Evolutionary conservation across 2,797 vertebrate genomes (phyloP), one percentile per base, ranked within the genome.

Genomic region (Alosa sapidissima): DNA sequence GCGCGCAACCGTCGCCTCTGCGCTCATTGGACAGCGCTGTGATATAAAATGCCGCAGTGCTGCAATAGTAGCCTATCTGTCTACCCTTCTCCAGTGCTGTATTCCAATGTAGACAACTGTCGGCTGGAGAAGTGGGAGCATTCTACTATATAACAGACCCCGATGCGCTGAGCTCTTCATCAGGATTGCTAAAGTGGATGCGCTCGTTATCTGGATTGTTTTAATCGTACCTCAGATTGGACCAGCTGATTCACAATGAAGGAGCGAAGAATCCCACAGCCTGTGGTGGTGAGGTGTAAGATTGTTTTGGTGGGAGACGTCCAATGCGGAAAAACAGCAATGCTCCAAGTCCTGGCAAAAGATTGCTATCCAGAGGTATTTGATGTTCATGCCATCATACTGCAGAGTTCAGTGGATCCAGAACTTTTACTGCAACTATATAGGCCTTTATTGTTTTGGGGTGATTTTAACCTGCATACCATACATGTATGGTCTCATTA

Each of bases 301-400:
- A 94, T 99, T 21, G 97, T 99, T 55, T 92, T 99, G 91, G 97
- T 99, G 51, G 98, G 98, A 33, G 97, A 98, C 81, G 97, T 99
- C 87, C 98, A 99, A 92, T 98, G 97, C 90, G 97, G 98, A 91
- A 98, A 99, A 95, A 99, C 97, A 0, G 97, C 98, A 81, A 98
- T 98, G 98, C 93, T 99, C 90, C 98, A 98, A 91, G 97, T 98
- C 87, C 83, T 99, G 90, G 97, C 97, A 0, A 99, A 98, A 91
- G 98, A 99, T 91, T 98, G 97, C 91, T 99, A 98, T 82, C 98
- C 98, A 0, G 98, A 99, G 98, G 98, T 98, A 95, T 91, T 95
- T 86, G 47, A 16, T 16, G 28, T 9, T 82, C 55, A 41, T 54
- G 33, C 10, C 11, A 10, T 36, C 28, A 33, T 14, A 33, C 4